These are phyloP conservation scores for Drosophila equinoxialis DNA, from an alignment of 1,140 invertebrate species.

Conservation along the genomic window DNA sequence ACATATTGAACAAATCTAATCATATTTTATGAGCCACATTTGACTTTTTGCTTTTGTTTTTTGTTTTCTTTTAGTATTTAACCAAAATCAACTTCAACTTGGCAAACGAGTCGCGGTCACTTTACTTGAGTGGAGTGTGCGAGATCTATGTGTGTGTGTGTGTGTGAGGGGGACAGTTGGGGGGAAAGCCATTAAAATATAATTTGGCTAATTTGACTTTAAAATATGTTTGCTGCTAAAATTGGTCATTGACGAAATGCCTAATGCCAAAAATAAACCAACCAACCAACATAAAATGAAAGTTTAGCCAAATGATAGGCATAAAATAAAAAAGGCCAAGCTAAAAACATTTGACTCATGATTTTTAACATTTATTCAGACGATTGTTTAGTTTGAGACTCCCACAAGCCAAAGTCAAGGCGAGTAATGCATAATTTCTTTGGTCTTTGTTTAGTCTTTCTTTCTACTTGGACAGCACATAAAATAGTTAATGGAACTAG, in stretches of 20 bases:
- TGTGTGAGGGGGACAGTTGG: not conserved
- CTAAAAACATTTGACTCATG: not conserved
- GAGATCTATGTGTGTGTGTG: too few species aligned
- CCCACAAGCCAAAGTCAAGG: too few species aligned
- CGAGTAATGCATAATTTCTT: too few species aligned
- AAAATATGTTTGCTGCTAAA: constrained; percentile 37
- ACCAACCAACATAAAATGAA: constrained; percentile 12
- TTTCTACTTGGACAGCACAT: too few species aligned
- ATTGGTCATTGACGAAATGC: constrained; percentile 18
- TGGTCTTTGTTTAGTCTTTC: too few species aligned
- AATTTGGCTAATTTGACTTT: constrained; percentile 51
- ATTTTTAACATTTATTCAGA: not conserved
- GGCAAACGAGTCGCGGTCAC: constrained; percentile 6
- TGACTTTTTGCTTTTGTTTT: not conserved
- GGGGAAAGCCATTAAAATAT: constrained; percentile 45
- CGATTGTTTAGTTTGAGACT: not conserved
- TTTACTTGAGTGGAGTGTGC: not conserved
- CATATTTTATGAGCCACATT: constrained; percentile 13
- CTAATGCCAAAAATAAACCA: constrained; percentile 13
- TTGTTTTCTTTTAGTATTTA: constrained; percentile 26
- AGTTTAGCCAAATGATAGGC: constrained; percentile 12
- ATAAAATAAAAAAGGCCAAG: not conserved
- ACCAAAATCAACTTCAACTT: constrained; percentile 7
- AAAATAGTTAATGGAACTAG: too few species aligned
- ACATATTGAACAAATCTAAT: constrained; percentile 23